Conservation (phyloP, 1,140 invertebrate genomes). For the Drosophila teissieri region DNA sequence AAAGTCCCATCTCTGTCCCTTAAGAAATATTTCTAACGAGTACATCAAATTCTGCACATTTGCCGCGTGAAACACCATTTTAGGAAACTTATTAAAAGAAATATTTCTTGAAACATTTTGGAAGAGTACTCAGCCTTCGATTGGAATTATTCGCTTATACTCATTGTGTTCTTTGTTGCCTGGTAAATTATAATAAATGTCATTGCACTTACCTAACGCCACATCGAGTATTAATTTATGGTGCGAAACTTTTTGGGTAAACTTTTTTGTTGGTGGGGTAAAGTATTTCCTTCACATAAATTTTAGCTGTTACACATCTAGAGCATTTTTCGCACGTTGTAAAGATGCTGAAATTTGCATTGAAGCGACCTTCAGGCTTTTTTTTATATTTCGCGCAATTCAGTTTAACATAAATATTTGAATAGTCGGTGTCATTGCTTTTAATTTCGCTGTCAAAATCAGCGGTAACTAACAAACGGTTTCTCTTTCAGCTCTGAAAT, state of each 20-base stretch:
- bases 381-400: slow-evolving; percentile 16
- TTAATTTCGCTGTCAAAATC: slow-evolving; percentile 73
- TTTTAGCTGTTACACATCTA: slow-evolving; percentile 22
- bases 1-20: too few species aligned
- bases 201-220: slow-evolving; percentile 61
- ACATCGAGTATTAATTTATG: slow-evolving; percentile 79
- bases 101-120: neutral
- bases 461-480: slow-evolving; percentile 45
- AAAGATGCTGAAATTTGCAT: slow-evolving; percentile 27
- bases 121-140: neutral
- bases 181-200: slow-evolving; percentile 79
- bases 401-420: slow-evolving; percentile 44
- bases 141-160: neutral
- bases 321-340: neutral
- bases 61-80: neutral
- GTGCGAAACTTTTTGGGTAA: slow-evolving; percentile 61
- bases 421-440: slow-evolving; percentile 45
- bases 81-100: neutral
- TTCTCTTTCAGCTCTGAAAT: slow-evolving; percentile 24
- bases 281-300: slow-evolving; percentile 26
- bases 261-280: slow-evolving; percentile 18
- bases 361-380: slow-evolving; percentile 33
- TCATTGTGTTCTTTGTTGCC: slow-evolving; percentile 16
- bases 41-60: too few species aligned
- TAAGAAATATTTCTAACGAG: too few species aligned